A percentile compares a stretch with the other conserved stretches of the same genome.
These are phyloP conservation scores for Napeogenes inachia DNA, from an alignment of 2,888 invertebrate genomes.

Conservation along the genomic window DNA sequence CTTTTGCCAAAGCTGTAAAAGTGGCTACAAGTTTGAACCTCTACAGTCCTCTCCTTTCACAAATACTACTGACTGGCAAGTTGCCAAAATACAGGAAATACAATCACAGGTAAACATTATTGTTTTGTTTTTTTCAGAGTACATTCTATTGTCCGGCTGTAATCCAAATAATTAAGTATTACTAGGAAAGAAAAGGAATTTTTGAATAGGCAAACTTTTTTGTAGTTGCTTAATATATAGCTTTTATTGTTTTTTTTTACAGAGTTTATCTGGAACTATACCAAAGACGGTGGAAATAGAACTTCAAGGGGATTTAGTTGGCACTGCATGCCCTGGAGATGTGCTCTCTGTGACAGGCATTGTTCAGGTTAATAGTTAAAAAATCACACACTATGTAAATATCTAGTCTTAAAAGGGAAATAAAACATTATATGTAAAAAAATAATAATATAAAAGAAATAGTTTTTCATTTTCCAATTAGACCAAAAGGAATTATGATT, in stretches of 20 bases:
- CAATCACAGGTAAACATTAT: conserved; percentile 78
- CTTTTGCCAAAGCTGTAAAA: conserved; percentile 78
- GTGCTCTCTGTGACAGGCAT: conserved; percentile 91
- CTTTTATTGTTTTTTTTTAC: conserved; percentile 31
- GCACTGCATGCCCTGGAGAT: conserved; percentile 91
- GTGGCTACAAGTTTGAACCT: conserved; percentile 80
- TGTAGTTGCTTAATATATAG: no score
- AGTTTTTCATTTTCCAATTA: no score
- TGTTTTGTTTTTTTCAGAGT: not conserved
- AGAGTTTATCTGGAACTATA: conserved; percentile 83
- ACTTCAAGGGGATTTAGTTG: conserved; percentile 88
- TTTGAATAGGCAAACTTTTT: no score
- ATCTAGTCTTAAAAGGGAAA: not conserved
- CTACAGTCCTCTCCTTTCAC: conserved; percentile 82
- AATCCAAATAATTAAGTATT: no score
- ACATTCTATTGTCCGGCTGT: not conserved
- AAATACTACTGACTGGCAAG: conserved; percentile 87
- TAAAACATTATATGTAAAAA: no score
- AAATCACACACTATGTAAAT: conserved; percentile 8
- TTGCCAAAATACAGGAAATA: conserved; percentile 89
- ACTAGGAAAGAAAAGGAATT: no score
- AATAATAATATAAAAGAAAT: no score
- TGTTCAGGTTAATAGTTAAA: conserved; percentile 79
- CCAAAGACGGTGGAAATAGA: conserved; percentile 92
- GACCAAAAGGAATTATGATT: no score